phyloP scores from a whole-genome alignment of 2,113 vertebrate species.

The Oophaga pumilio region DNA sequence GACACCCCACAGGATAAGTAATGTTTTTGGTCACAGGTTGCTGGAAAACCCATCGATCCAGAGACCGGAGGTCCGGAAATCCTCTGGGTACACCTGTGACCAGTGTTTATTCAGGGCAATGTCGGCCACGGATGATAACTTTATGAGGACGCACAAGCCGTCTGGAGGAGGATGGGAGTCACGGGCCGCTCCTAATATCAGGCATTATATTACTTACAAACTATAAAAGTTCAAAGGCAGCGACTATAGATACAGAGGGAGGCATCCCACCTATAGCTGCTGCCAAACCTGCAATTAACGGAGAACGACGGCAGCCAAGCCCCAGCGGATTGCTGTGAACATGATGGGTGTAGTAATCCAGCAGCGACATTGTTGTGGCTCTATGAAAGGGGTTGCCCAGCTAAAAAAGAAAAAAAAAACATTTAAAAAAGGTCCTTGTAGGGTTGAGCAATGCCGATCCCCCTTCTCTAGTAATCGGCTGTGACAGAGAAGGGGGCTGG shows the following conservation, averaged over 20 bases:
- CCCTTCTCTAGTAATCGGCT: too few species aligned
- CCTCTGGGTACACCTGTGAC: too few species aligned
- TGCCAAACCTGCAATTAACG: background rate
- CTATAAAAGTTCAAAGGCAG: background rate
- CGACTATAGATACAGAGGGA: background rate
- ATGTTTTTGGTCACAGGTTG: too few species aligned
- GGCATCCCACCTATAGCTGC: background rate
- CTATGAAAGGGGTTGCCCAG: too few species aligned
- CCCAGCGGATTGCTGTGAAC: background rate
- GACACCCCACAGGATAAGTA: too few species aligned
- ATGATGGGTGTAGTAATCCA: background rate
- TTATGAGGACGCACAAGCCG: background rate
- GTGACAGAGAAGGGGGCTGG: too few species aligned
- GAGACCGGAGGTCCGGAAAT: too few species aligned
- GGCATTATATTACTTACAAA: background rate
- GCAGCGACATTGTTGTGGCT: background rate
- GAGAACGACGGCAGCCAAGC: background rate
- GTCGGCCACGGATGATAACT: background rate
- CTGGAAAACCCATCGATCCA: too few species aligned
- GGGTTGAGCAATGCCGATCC: too few species aligned
- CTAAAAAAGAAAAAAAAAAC: too few species aligned
- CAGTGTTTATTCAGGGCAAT: too few species aligned
- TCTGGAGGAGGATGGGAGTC: constrained; percentile 8
- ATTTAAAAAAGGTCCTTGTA: too few species aligned
- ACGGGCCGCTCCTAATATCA: background rate